A percentile compares a stretch with the other conserved stretches of the same genome.
Evolutionary conservation across 2,113 vertebrate species (phyloP).

Genomic region (Zapornia atra): DNA sequence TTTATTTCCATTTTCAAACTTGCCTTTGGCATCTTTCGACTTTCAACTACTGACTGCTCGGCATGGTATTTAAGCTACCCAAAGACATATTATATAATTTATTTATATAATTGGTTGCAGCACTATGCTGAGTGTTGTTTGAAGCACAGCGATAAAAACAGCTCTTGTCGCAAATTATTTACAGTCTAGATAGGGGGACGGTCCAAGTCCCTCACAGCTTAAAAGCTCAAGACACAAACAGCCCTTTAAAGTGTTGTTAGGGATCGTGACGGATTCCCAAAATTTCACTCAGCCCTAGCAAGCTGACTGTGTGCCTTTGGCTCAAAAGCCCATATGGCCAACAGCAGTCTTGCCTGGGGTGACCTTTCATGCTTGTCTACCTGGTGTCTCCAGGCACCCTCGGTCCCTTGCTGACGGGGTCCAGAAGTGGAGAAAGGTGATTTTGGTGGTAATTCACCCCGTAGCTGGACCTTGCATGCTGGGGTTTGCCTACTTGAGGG

Average conservation of each 20-base stretch:
- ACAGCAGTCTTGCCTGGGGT: background rate
- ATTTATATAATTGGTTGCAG: conserved; percentile 49
- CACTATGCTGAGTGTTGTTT: conserved; percentile 57
- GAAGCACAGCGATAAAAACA: conserved; percentile 48
- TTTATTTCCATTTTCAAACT: conserved; percentile 20
- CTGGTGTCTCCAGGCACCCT: background rate
- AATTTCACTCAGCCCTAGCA: background rate
- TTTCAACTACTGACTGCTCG: conserved; percentile 29
- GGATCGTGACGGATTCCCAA: background rate
- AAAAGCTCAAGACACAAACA: background rate
- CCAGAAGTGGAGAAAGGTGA: background rate
- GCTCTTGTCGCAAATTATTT: conserved; percentile 19
- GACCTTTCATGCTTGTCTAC: background rate
- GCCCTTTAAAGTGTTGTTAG: background rate
- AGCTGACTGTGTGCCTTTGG: background rate
- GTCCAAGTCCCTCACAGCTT: background rate
- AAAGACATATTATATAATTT: conserved; percentile 53
- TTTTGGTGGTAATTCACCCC: background rate
- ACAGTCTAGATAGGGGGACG: background rate
- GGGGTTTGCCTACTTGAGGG: background rate
- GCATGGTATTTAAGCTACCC: background rate
- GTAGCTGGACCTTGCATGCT: fast-evolving
- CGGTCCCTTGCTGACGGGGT: background rate
- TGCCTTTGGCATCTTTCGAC: background rate
- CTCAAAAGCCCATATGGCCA: background rate